Percentiles rank a stretch among this genome's conserved stretches.
Conservation (phyloP, 1,140 invertebrate genomes). For the Nautilus pompilius region DNA sequence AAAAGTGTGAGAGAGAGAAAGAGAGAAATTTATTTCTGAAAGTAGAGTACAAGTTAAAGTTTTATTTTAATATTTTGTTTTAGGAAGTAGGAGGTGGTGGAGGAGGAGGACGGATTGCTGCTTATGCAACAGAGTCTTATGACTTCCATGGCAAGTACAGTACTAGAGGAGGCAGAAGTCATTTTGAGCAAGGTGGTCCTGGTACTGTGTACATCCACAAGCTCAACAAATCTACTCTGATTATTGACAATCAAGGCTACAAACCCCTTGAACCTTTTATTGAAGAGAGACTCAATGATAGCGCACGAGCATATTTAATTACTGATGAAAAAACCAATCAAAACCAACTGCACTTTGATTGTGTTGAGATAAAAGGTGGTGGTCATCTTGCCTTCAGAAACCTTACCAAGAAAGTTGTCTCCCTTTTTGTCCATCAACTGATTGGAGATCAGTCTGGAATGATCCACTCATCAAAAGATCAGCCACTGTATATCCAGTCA, state of each 20-base stretch:
- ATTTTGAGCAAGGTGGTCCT: constrained; percentile 30
- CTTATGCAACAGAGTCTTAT: constrained; percentile 17
- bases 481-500: constrained; percentile 20
- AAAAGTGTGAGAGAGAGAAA: too few species aligned
- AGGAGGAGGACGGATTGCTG: constrained; percentile 37
- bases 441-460: constrained; percentile 36
- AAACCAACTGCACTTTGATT: constrained; percentile 20
- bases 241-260: constrained; percentile 30
- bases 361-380: constrained; percentile 23
- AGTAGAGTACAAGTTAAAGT: constrained; percentile 1
- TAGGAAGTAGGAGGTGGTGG: constrained; percentile 35
- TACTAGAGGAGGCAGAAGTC: constrained; percentile 32
- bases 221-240: constrained; percentile 18
- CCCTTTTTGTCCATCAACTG: constrained; percentile 26
- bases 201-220: constrained; percentile 31
- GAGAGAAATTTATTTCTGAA: background rate
- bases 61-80: constrained; percentile 1
- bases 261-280: constrained; percentile 24
- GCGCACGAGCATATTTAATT: constrained; percentile 28
- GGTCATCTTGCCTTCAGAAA: constrained; percentile 32
- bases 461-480: constrained; percentile 28
- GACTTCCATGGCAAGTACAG: constrained; percentile 26
- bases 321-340: constrained; percentile 11
- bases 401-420: constrained; percentile 6
- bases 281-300: constrained; percentile 21